phyloP scores from a whole-genome alignment of 2,113 vertebrate species.

The Mugil cephalus region DNA sequence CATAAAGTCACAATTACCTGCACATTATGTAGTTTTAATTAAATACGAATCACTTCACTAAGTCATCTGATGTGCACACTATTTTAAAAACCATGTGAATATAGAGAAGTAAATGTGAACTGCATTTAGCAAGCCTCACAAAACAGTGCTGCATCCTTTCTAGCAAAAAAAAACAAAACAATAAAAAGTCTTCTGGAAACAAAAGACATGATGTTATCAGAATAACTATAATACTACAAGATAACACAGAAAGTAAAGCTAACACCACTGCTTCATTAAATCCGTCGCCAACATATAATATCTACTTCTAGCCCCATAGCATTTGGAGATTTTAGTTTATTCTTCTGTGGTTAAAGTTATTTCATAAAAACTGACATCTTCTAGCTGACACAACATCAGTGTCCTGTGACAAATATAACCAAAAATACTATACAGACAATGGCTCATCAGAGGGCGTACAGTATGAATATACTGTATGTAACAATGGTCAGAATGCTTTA shows the following conservation, averaged over 20 bases:
- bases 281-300: constrained; percentile 16
- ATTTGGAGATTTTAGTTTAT: background rate
- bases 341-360: constrained; percentile 17
- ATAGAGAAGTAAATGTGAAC: constrained; percentile 23
- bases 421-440: constrained; percentile 10
- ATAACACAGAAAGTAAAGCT: constrained; percentile 21
- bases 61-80: background rate
- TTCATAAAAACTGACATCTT: background rate
- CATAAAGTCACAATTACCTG: constrained; percentile 15
- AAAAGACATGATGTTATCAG: background rate
- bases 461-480: constrained; percentile 20
- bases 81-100: constrained; percentile 3
- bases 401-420: constrained; percentile 26
- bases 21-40: constrained; percentile 14
- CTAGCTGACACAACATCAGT: background rate
- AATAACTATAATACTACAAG: constrained; percentile 21
- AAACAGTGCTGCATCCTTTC: constrained; percentile 33
- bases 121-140: constrained; percentile 37
- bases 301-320: constrained; percentile 10
- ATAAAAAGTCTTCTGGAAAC: constrained; percentile 8
- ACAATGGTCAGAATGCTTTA: background rate
- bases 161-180: too few species aligned
- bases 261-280: background rate
- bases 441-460: constrained; percentile 12
- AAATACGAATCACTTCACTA: background rate